Evolutionary conservation across 2,113 vertebrate species (phyloP).

Genomic region (Bucco capensis): DNA sequence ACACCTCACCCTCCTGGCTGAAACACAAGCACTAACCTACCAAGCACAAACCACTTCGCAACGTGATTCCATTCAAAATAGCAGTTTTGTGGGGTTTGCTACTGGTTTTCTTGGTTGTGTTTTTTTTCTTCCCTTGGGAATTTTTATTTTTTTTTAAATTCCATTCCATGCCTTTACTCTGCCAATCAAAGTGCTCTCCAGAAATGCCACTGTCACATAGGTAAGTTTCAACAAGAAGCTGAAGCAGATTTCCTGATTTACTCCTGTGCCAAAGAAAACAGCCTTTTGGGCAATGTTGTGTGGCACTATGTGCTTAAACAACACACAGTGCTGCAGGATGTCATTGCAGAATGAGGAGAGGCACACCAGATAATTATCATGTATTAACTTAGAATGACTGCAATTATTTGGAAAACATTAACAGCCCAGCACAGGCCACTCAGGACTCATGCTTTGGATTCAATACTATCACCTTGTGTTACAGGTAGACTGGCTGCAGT

Average conservation of each 20-base stretch:
- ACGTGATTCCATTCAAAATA: neutral
- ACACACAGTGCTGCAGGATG: neutral
- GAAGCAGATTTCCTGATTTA: neutral
- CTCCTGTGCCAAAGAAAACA: neutral
- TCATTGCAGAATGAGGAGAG: neutral
- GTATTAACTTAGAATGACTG: slow-evolving; percentile 22
- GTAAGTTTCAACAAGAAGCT: neutral
- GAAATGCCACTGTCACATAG: neutral
- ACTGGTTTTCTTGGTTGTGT: neutral
- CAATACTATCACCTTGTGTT: neutral
- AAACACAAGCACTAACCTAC: neutral
- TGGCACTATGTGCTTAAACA: neutral
- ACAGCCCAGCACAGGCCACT: neutral
- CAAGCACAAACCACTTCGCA: neutral
- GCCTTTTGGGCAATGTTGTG: neutral
- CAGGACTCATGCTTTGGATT: neutral
- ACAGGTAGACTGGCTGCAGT: neutral
- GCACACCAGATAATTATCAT: neutral
- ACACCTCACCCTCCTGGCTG: neutral
- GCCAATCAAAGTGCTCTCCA: neutral
- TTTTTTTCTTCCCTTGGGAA: neutral
- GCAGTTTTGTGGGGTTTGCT: neutral
- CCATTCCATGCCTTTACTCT: neutral
- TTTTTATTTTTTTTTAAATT: neutral
- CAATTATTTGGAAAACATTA: slow-evolving; percentile 31